Percentiles rank a stretch among this genome's conserved stretches.
These are phyloP conservation scores for Onchidella celtica DNA, from an alignment of 2,888 invertebrate species.

Conservation along the genomic window DNA sequence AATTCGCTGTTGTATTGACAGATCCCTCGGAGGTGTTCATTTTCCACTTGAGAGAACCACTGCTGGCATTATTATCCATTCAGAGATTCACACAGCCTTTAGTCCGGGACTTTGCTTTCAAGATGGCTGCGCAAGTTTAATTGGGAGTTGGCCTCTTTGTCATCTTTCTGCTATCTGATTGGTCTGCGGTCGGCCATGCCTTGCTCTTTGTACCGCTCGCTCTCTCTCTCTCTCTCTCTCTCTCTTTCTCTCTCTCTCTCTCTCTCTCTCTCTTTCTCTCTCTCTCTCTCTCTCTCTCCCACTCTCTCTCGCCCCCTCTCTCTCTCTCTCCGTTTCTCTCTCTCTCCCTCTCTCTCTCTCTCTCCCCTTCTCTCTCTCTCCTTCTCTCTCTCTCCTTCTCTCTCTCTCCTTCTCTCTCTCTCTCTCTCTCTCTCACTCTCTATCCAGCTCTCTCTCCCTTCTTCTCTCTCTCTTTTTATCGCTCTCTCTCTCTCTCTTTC, in stretches of 20 bases:
- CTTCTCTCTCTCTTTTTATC: neutral
- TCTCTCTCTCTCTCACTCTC: no score
- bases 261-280: slow-evolving; percentile 32
- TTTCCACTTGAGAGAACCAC: slow-evolving; percentile 31
- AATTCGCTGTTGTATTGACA: slow-evolving; percentile 8
- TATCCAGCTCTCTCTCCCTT: slow-evolving; percentile 3
- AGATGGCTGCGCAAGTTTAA: slow-evolving; percentile 33
- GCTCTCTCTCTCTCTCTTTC: no score
- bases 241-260: slow-evolving; percentile 1
- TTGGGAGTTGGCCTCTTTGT: neutral
- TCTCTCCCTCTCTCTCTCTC: slow-evolving; percentile 29
- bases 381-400: slow-evolving; percentile 26
- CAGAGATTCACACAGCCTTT: neutral
- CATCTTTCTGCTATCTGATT: no score
- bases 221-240: no score
- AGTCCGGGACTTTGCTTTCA: slow-evolving; percentile 9
- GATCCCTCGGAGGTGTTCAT: slow-evolving; percentile 8
- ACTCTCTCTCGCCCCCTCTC: no score
- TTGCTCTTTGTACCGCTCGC: no score
- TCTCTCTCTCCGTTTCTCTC: neutral
- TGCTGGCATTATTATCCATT: slow-evolving; percentile 7
- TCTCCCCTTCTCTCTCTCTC: slow-evolving; percentile 33
- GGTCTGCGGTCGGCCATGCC: no score
- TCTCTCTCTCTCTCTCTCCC: slow-evolving; percentile 12
- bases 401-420: slow-evolving; percentile 40